Conservation (phyloP, 2,113 vertebrate species). For the Protobothrops flavoviridis region DNA sequence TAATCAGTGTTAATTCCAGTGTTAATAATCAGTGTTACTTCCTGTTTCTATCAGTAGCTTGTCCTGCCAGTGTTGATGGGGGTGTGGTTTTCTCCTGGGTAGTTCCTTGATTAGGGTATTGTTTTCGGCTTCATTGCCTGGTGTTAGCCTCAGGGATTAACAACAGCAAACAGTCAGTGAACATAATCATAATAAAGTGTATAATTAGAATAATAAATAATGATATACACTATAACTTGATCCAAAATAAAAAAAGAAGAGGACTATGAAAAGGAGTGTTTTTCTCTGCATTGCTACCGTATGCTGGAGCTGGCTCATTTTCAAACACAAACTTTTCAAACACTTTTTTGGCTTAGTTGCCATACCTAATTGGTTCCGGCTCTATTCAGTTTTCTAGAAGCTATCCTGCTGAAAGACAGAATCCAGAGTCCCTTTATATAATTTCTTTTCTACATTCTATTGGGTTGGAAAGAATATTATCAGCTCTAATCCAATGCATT, state of each 20-base stretch:
- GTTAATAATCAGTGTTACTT: too few species aligned
- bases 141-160: neutral
- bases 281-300: neutral
- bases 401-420: neutral
- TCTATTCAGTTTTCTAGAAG: neutral
- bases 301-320: neutral
- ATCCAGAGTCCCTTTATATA: neutral
- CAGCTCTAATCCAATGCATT: neutral
- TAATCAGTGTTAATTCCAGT: neutral
- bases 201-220: neutral
- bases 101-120: neutral
- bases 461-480: neutral
- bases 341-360: neutral
- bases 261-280: neutral
- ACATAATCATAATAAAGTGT: neutral
- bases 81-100: neutral
- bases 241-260: neutral
- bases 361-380: neutral
- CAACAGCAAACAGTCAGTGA: neutral
- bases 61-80: neutral
- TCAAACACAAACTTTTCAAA: neutral
- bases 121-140: neutral
- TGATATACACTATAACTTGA: neutral
- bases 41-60: neutral
- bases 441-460: neutral